Evolutionary conservation across 1,140 invertebrate species (phyloP), one percentile per base, ranked within the genome.

Genomic region (Anoplophora glabripennis): DNA sequence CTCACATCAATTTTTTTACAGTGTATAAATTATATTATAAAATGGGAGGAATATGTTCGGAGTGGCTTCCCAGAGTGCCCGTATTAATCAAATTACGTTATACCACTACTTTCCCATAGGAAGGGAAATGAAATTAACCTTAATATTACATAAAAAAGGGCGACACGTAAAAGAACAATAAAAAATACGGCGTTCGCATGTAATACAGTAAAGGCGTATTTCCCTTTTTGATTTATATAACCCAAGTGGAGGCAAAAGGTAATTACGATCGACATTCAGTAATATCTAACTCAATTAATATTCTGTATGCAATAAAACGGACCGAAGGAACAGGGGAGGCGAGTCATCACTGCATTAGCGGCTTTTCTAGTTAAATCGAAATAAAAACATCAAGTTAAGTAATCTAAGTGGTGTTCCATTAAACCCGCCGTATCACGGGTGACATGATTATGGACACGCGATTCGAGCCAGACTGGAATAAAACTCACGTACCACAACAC

Each of bases 351-450:
- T 64, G 52, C 61, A 66, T 68, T 68, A 68, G 55, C 64, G 57
- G 46, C 57, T 59, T 63, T 60, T 62, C 55, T 59, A 53, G 59
- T 61, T 64, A 52, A 63, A 64, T 62, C 65, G 65, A 65, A 69
- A 67, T 66, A 69, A 69, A 52, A 69, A 65, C 65, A 67, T 67
- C 65, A 67, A 62, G 65, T 67, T 67, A 67, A 69, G 67, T 69
- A 69, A 69, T 67, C 63, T 69, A 67, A 69, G 67, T 69, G 65
- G 65, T 67, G 65, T 69, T 69, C 65, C 65, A 69, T 69, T 69
- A 69, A 69, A 67, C 48, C 53, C 57, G 60, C 48, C 65, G 51
- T 67, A 67, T 67, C 67, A 65, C 49, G 57, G 65, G 63, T 58
- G 63, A 67, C 61, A 69, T 63, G 64, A 66, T 66, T 66, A 63